Conservation (phyloP, 2,888 invertebrate species). For the Hipparchia semele region DNA sequence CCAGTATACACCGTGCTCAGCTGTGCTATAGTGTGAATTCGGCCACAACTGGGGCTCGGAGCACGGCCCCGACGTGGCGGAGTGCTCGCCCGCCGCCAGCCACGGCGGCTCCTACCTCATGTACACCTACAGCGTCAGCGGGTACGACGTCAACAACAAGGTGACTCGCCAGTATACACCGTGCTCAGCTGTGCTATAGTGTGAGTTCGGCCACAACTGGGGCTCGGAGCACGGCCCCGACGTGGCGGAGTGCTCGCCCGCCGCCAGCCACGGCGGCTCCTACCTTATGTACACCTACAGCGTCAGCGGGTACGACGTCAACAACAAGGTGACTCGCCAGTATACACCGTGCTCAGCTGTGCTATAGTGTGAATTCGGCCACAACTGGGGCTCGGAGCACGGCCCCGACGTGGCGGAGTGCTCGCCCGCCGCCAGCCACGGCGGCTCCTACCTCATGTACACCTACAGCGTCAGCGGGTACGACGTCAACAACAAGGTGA, state of each 20-base stretch:
- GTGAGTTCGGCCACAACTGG: conserved; percentile 98
- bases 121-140: conserved; percentile 98
- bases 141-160: conserved; percentile 98
- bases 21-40: too few relatives aligned
- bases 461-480: conserved; percentile 98
- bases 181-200: too few relatives aligned
- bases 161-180: conserved; percentile 64
- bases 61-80: conserved; percentile 97
- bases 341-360: too few relatives aligned
- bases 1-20: too few relatives aligned
- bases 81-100: conserved; percentile 97
- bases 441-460: conserved; percentile 98
- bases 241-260: conserved; percentile 97
- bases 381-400: conserved; percentile 99
- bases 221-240: conserved; percentile 99
- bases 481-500: conserved; percentile 96
- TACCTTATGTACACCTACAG: conserved; percentile 98
- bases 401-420: conserved; percentile 98
- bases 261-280: conserved; percentile 96
- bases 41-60: conserved; percentile 97
- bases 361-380: conserved; percentile 87
- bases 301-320: conserved; percentile 97
- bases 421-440: conserved; percentile 96
- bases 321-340: conserved; percentile 89
- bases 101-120: conserved; percentile 98